Base-by-base conservation (phyloP, 2,888 invertebrate genomes). In the Iphiclides podalirius region DNA sequence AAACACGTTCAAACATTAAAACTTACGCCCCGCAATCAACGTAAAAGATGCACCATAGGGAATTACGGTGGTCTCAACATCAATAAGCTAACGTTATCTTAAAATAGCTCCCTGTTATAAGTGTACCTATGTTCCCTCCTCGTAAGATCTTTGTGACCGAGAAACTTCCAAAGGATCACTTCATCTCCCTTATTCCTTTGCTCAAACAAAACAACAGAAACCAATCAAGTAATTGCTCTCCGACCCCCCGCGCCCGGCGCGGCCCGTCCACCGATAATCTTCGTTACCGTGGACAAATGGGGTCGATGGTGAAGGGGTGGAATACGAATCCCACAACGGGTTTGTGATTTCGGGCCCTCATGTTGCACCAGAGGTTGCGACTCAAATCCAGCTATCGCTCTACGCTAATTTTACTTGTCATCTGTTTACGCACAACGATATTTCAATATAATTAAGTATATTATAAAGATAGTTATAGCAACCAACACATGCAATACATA, bases 161-260 rank as follows among this genome's bases (percentile, higher is more conserved):
- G 57, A 50, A 59, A 57, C 54, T 57, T 52, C 47, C 41, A 46
- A 55, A 47, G 52, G 45, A 39, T n/a, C 52, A 43, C 40, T 47
- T 51, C 48, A 45, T 42, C 39, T 41, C 35, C 45, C 50, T 48
- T 52, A 60, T 55, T 50, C 49, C 35, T 50, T 34, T 39, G 53
- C 49, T 58, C 67, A 76, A 77, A 80, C 79, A 82, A 77, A 78
- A 75, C 78, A 75, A 67, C 71, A 70, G 74, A 79, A 82, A 77
- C 76, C 85, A 86, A 87, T 87, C 85, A 82, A 77, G 83, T 86
- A 86, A 87, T 86, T 84, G 78, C 65, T 54, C 52, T 52, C 53
- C 40, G 53, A 56, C 59, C 55, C 53, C 56, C 59, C 55, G 53
- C 56, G 59, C 60, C 62, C 60, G 64, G 59, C 59, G 52, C 46